Evolutionary conservation across 2,113 vertebrate species (phyloP).

Genomic region (Entelurus aequoreus): DNA sequence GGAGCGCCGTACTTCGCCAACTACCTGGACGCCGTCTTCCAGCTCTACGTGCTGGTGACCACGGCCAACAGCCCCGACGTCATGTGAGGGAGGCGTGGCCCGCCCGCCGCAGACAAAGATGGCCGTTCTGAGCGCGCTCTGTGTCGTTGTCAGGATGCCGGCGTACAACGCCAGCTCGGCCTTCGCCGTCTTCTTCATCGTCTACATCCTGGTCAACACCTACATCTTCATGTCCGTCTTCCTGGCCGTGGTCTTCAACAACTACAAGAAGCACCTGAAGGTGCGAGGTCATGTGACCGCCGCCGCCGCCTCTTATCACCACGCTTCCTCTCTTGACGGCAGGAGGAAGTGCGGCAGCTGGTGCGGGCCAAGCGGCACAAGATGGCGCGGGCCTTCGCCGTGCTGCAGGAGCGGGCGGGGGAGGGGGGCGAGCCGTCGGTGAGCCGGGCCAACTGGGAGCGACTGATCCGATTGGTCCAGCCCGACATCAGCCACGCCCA

Average conservation of each 20-base stretch:
- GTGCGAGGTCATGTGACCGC: slow-evolving; percentile 49
- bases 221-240: slow-evolving; percentile 98
- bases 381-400: slow-evolving; percentile 83
- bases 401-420: slow-evolving; percentile 77
- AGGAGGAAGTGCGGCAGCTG: slow-evolving; percentile 90
- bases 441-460: slow-evolving; percentile 76
- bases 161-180: slow-evolving; percentile 81
- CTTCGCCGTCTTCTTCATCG: slow-evolving; percentile 85
- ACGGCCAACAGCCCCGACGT: slow-evolving; percentile 90
- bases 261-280: slow-evolving; percentile 94
- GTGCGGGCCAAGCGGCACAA: slow-evolving; percentile 85
- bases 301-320: too few relatives aligned
- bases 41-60: slow-evolving; percentile 90
- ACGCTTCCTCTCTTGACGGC: neutral
- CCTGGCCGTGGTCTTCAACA: slow-evolving; percentile 93
- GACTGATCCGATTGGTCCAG: slow-evolving; percentile 75
- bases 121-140: too few relatives aligned
- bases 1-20: slow-evolving; percentile 81
- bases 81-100: slow-evolving; percentile 75
- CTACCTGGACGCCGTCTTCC: slow-evolving; percentile 82
- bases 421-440: slow-evolving; percentile 72
- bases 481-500: slow-evolving; percentile 79
- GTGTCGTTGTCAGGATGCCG: slow-evolving; percentile 80
- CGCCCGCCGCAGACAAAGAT: too few relatives aligned
- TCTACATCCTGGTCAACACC: slow-evolving; percentile 87